Evolutionary conservation across 2,888 invertebrate genomes (phyloP), one percentile per base, ranked within the genome.

Genomic region (Aspidiotus rigidus): DNA sequence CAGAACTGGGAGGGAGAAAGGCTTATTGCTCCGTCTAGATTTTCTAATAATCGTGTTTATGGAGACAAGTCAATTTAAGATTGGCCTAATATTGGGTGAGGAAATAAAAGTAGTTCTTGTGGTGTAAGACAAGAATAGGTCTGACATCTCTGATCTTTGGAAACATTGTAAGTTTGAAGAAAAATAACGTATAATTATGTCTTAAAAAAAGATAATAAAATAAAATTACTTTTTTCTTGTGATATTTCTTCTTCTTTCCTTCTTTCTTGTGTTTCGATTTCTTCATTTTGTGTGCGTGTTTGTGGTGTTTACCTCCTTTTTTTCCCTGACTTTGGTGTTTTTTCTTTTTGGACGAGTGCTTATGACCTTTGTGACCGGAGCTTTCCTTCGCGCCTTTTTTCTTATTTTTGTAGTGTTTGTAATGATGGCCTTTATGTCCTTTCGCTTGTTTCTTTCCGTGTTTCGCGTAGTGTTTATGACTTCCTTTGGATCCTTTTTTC

Each of bases 281-380:
- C 44, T 66, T 66, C 39, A 42, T 44, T 8, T 66, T 66, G 17
- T 57, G 42, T 11, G 42, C 59, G 6, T 5, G 7, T 66, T 66
- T 66, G 13, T 42, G 9, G 15, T 10, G 59, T 44, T 7, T n/a
- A 9, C 39, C 60, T 28, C 59, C 49, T 13, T 66, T 11, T 28
- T 44, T 66, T 9, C 42, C 44, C 13, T 59, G 42, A 15, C 16
- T 41, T 59, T 66, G 39, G 15, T 60, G 42, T 13, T 17, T 49
- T 7, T 49, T 59, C 8, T 63, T 13, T 28, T 53, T 63, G 16
- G 7, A 10, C 7, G 8, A 9, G 13, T 63, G 40, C 53, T 63
- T 63, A n/a, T 28, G 28, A 39, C 39, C 2, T 17, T 28, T 7
- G 40, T 42, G 15, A 13, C 53, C 17, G 13, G 42, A 16, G 16